These are phyloP conservation scores for Epicampocera succincta DNA, from an alignment of 2,888 invertebrate species.

Conservation along the genomic window DNA sequence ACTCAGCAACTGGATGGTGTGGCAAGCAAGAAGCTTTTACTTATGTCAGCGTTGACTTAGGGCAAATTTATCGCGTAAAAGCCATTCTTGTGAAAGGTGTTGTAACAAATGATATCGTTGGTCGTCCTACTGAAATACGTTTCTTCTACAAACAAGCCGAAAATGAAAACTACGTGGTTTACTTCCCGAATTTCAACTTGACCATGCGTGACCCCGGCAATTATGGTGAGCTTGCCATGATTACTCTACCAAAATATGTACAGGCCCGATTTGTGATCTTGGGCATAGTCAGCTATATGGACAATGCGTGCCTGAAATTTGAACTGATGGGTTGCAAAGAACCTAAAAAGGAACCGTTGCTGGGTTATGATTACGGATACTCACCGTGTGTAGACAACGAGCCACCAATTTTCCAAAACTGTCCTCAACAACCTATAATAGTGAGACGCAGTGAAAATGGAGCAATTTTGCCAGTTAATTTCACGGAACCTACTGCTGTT, in stretches of 20 bases:
- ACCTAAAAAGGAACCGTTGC: conserved; percentile 89
- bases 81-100: conserved; percentile 96
- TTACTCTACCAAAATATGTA: conserved; percentile 95
- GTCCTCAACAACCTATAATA: conserved; percentile 95
- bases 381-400: conserved; percentile 97
- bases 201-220: conserved; percentile 98
- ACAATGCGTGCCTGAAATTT: conserved; percentile 97
- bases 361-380: conserved; percentile 96
- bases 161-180: conserved; percentile 96
- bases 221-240: conserved; percentile 98
- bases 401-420: conserved; percentile 97
- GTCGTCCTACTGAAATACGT: conserved; percentile 96
- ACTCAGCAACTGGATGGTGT: conserved; percentile 97
- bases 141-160: conserved; percentile 98
- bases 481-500: conserved; percentile 95
- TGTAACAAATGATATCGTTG: conserved; percentile 96
- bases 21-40: conserved; percentile 98
- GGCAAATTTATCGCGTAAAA: conserved; percentile 95
- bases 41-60: conserved; percentile 96
- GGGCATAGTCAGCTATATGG: conserved; percentile 98
- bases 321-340: conserved; percentile 98
- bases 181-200: conserved; percentile 97
- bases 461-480: conserved; percentile 94
- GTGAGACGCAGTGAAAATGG: conserved; percentile 94
- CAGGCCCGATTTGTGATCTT: conserved; percentile 96